These are phyloP conservation scores for Phrynocephalus vlangalii DNA, from an alignment of 2,797 vertebrate species.

Conservation along the genomic window DNA sequence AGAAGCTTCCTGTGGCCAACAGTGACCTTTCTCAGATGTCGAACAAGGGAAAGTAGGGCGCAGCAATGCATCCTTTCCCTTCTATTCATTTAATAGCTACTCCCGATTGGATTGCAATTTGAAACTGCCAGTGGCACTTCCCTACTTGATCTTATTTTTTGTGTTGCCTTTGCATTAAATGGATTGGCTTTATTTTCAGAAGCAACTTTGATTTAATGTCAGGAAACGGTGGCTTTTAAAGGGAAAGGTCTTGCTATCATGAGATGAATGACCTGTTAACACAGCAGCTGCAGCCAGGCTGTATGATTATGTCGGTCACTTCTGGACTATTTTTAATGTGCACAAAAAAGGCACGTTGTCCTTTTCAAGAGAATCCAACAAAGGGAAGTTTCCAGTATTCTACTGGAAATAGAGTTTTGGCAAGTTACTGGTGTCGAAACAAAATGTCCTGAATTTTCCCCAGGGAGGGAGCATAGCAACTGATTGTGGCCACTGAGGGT, in stretches of 20 bases:
- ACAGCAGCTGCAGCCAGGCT: background rate
- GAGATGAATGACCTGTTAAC: background rate
- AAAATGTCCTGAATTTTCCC: background rate
- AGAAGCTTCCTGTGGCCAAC: background rate
- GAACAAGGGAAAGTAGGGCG: constrained; percentile 4
- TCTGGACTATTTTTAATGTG: background rate
- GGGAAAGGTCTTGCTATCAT: background rate
- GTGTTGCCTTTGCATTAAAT: constrained; percentile 1
- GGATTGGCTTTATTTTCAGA: constrained; percentile 27
- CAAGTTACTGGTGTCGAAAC: background rate
- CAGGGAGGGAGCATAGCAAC: background rate
- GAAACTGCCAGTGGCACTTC: constrained; percentile 16
- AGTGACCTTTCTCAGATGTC: accelerated
- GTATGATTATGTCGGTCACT: background rate
- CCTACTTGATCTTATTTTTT: constrained; percentile 30
- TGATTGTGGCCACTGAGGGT: background rate
- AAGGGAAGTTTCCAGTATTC: background rate
- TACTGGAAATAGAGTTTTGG: background rate
- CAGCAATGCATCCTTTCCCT: background rate
- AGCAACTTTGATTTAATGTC: constrained; percentile 15
- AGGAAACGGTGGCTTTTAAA: background rate
- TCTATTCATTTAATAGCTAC: constrained; percentile 27
- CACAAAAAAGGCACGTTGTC: background rate
- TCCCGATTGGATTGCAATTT: constrained; percentile 18
- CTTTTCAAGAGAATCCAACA: background rate